Evolutionary conservation across 2,888 invertebrate genomes (phyloP).

Genomic region (Caenorhabditis becei): DNA sequence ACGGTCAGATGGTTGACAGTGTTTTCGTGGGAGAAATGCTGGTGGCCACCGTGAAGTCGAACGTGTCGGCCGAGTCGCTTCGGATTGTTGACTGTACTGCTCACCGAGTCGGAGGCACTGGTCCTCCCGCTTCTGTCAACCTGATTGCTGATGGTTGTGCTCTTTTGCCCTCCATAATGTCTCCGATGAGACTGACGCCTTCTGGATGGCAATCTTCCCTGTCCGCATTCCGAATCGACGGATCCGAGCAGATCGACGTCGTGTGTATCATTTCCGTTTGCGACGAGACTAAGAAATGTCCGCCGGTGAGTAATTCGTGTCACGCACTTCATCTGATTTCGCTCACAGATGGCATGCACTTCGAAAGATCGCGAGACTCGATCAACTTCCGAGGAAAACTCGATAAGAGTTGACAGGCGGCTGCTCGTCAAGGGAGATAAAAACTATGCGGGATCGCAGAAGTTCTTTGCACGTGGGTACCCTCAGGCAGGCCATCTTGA

Average conservation of each 20-base stretch:
- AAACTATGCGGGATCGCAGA: slow-evolving; percentile 40
- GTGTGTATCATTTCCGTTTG: slow-evolving; percentile 66
- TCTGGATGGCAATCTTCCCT: slow-evolving; percentile 77
- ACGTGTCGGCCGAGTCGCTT: slow-evolving; percentile 69
- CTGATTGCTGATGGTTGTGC: slow-evolving; percentile 80
- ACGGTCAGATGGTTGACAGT: slow-evolving; percentile 75
- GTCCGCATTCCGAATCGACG: slow-evolving; percentile 81
- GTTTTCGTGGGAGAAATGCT: slow-evolving; percentile 79
- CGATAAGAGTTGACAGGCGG: slow-evolving; percentile 58
- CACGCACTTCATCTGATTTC: slow-evolving; percentile 7
- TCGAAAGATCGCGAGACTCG: slow-evolving; percentile 27
- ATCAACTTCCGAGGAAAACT: slow-evolving; percentile 48
- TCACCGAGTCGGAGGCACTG: slow-evolving; percentile 77
- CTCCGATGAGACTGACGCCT: slow-evolving; percentile 70
- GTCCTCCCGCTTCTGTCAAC: slow-evolving; percentile 72
- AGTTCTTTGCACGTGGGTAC: slow-evolving; percentile 46
- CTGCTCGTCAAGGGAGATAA: slow-evolving; percentile 55
- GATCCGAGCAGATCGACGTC: slow-evolving; percentile 75
- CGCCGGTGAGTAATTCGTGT: slow-evolving; percentile 27
- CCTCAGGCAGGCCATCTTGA: slow-evolving; percentile 17
- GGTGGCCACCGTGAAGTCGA: slow-evolving; percentile 75
- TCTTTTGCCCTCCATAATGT: slow-evolving; percentile 78
- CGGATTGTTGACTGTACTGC: slow-evolving; percentile 79
- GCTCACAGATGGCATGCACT: slow-evolving; percentile 42
- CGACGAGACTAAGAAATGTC: slow-evolving; percentile 51